Percentiles rank a stretch among this genome's conserved stretches.
Evolutionary conservation across 2,888 invertebrate genomes (phyloP).

Genomic region (Ichneumon xanthorius): DNA sequence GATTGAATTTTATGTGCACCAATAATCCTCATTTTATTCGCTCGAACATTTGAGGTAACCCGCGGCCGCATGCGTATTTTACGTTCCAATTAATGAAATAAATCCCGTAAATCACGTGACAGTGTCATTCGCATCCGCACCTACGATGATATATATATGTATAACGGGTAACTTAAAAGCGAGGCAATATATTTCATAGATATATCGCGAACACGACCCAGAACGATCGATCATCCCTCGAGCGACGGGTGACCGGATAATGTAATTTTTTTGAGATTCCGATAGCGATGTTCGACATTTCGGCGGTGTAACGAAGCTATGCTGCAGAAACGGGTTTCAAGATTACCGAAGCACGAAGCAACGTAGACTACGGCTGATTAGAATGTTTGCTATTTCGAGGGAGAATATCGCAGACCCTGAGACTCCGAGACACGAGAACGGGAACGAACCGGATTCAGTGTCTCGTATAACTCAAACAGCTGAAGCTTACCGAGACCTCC

Average conservation of each 20-base stretch:
- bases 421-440: not conserved
- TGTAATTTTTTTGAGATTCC: conserved; percentile 22
- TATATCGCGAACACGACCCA: conserved; percentile 18
- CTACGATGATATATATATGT: not conserved
- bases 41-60: not conserved
- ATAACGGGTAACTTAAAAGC: not conserved
- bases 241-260: not conserved
- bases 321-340: not conserved
- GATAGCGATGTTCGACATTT: not conserved
- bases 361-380: conserved; percentile 28
- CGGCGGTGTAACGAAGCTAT: not conserved
- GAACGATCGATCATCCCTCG: conserved; percentile 22
- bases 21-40: conserved; percentile 22
- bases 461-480: conserved; percentile 38
- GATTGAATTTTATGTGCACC: conserved; percentile 25
- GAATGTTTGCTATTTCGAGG: conserved; percentile 18
- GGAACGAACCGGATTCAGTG: conserved; percentile 6
- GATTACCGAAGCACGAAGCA: conserved; percentile 10
- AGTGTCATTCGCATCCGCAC: conserved; percentile 7
- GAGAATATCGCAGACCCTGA: not conserved
- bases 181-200: conserved; percentile 16
- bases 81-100: conserved; percentile 32
- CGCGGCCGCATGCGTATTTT: conserved; percentile 21
- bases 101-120: conserved; percentile 38
- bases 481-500: conserved; percentile 2